Base-by-base conservation (phyloP, 2,888 invertebrate species). In the Drosophila prostipennis region DNA sequence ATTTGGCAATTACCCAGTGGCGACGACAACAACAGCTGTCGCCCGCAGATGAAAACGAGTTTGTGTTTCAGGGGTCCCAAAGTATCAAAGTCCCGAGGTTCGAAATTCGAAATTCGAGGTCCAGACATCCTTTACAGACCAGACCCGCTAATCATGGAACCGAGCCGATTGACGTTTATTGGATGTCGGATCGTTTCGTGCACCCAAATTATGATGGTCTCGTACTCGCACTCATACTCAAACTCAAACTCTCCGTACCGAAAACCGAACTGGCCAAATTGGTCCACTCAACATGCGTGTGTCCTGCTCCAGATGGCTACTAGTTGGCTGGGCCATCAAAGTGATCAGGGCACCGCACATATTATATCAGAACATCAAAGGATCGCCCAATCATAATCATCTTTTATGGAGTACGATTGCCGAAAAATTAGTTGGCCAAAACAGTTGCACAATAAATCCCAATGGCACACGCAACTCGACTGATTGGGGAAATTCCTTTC, bases 171-270 rank as follows among this genome's bases (percentile, higher is more conserved):
- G 61, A 59, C 83, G 80, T 76, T 86, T 76, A 83, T 80, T 83
- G 74, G 76, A 49, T 67, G 68, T 67, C 60, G 64, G 68, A 73
- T 63, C 55, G 58, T 75, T 72, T 76, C 79, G 72, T 65, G 65
- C 58, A 64, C 67, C 59, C 56, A 73, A 83, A 83, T 80, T 72
- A 80, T 81, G 80, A 85, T 81, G 76, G 70, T 56, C 26, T 72
- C 60, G 11, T 11, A 42, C 40, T 76, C 60, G 11, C 11, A 42
- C 40, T 10, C 39, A 7, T 39, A 39, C 39, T 4, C n/a, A 36
- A n/a, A 16, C 32, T 8, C 40, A 40, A 16, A 16, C 14, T 39
- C 39, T 51, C 14, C 13, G 43, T 13, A 23, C 43, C n/a, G 26
- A 6, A 13, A 23, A 23, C 23, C 23, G 23, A 23, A 8, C 19